These are phyloP conservation scores for Helogale parvula DNA, from an alignment of 2,113 vertebrate genomes.

Conservation along the genomic window DNA sequence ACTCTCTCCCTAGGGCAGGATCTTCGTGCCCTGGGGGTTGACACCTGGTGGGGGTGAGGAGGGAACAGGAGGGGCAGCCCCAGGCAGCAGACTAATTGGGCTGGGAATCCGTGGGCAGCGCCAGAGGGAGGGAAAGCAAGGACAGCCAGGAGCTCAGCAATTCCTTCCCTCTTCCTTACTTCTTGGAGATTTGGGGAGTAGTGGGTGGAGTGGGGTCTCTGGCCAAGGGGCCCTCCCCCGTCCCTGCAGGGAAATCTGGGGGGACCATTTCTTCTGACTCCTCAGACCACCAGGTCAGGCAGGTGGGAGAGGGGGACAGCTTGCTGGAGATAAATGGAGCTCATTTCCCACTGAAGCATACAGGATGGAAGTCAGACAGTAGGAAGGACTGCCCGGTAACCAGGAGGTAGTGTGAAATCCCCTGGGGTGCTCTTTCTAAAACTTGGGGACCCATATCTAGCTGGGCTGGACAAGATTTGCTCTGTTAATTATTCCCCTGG, in stretches of 20 bases:
- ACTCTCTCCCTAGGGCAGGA: constrained; percentile 43
- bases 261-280: neutral
- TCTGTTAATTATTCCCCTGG: neutral
- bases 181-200: neutral
- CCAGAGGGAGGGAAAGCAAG: constrained; percentile 39
- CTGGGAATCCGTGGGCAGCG: constrained; percentile 54
- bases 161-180: neutral
- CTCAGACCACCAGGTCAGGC: neutral
- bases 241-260: neutral
- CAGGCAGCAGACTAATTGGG: constrained; percentile 74
- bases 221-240: neutral
- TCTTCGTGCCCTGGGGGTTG: constrained; percentile 46
- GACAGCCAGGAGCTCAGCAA: neutral
- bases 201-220: neutral
- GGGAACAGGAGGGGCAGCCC: constrained; percentile 52
- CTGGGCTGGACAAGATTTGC: neutral
- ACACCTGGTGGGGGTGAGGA: neutral
- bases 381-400: neutral
- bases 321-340: neutral
- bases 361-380: constrained; percentile 11
- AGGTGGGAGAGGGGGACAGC: neutral
- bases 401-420: neutral
- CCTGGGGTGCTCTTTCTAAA: neutral
- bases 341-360: neutral
- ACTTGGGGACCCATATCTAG: neutral